phyloP scores from a whole-genome alignment of 2,888 invertebrate genomes.

The Ptilodon capucinus region DNA sequence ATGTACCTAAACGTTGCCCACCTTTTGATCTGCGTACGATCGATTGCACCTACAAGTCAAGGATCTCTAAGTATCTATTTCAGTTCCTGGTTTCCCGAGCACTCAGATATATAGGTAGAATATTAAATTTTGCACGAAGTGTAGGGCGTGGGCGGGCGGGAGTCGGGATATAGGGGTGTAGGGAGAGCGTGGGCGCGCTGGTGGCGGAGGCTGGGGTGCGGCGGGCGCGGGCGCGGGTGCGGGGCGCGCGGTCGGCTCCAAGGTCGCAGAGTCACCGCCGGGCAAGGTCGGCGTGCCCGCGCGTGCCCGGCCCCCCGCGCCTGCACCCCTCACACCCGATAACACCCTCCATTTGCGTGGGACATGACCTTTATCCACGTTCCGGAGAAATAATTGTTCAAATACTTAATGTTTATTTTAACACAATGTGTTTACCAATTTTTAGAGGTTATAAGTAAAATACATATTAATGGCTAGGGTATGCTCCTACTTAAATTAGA shows the following conservation, averaged over 20 bases:
- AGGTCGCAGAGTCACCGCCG: constrained; percentile 82
- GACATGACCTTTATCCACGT: constrained; percentile 80
- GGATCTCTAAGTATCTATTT: constrained; percentile 35
- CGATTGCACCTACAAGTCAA: constrained; percentile 19
- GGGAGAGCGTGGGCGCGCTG: constrained; percentile 52
- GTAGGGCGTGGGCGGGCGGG: constrained; percentile 51
- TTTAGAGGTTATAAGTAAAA: constrained; percentile 6
- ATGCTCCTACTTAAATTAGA: no score
- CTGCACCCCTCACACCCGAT: constrained; percentile 57
- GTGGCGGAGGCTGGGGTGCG: constrained; percentile 33
- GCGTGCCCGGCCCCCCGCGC: constrained; percentile 64
- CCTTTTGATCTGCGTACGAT: background rate
- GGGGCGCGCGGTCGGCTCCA: constrained; percentile 64
- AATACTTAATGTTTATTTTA: constrained; percentile 66
- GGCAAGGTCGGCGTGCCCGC: constrained; percentile 81
- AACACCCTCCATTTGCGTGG: constrained; percentile 76
- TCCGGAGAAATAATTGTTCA: constrained; percentile 78
- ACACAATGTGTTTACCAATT: constrained; percentile 23
- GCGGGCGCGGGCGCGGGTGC: constrained; percentile 18
- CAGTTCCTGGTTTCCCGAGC: constrained; percentile 48
- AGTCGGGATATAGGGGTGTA: constrained; percentile 44
- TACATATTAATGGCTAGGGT: no score
- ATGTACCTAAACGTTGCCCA: no score
- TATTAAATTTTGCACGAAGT: constrained; percentile 75
- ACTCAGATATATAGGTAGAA: constrained; percentile 39